These are phyloP conservation scores for Silvanus unidentatus DNA, from an alignment of 2,888 invertebrate species.

Conservation along the genomic window DNA sequence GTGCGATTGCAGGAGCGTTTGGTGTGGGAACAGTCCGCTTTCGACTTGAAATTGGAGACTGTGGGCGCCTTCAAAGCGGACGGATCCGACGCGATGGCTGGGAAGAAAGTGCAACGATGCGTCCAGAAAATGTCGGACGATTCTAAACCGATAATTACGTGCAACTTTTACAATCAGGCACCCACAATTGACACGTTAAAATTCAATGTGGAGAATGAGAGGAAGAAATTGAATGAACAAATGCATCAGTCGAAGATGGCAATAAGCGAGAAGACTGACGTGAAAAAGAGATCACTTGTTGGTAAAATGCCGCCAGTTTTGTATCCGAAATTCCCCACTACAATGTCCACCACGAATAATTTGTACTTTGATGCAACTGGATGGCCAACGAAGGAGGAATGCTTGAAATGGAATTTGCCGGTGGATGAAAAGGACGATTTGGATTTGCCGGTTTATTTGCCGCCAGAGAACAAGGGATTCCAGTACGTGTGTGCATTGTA, in stretches of 20 bases:
- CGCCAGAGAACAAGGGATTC: constrained; percentile 73
- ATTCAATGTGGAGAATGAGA: constrained; percentile 49
- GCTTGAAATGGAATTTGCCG: constrained; percentile 44
- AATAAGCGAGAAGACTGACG: neutral
- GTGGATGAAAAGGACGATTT: constrained; percentile 49
- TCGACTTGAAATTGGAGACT: constrained; percentile 39
- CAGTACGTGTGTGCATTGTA: constrained; percentile 50
- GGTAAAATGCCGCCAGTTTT: constrained; percentile 25
- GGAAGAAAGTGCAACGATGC: constrained; percentile 41
- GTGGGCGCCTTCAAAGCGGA: constrained; percentile 34
- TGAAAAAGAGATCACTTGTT: neutral
- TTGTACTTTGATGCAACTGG: constrained; percentile 52
- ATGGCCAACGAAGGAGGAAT: constrained; percentile 53
- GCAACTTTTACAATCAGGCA: constrained; percentile 43
- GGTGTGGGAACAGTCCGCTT: constrained; percentile 50
- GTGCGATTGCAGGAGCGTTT: constrained; percentile 55
- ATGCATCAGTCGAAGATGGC: constrained; percentile 31
- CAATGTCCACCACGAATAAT: constrained; percentile 47
- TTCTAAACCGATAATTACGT: constrained; percentile 39
- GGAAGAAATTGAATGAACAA: constrained; percentile 47
- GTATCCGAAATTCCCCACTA: constrained; percentile 47
- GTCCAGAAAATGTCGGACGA: constrained; percentile 40
- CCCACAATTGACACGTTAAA: constrained; percentile 47
- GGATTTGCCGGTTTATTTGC: constrained; percentile 62
- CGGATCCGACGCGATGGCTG: constrained; percentile 24